These are phyloP conservation scores for Genyomyrus donnyi DNA, from an alignment of 2,113 vertebrate species.

Conservation along the genomic window DNA sequence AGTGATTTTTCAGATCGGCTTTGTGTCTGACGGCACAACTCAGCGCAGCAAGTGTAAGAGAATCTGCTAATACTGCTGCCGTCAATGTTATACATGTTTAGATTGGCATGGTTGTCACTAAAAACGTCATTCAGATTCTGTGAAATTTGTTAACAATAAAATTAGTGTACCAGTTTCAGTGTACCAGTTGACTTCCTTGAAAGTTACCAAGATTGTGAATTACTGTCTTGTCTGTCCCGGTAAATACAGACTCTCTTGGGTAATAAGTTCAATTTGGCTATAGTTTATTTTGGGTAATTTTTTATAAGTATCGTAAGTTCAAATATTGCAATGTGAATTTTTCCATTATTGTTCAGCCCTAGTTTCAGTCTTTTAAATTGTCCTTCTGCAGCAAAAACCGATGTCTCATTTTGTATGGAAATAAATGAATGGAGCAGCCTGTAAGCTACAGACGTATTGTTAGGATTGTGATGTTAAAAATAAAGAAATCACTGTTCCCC, in stretches of 20 bases:
- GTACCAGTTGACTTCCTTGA: neutral
- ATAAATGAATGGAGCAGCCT: neutral
- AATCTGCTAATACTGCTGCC: neutral
- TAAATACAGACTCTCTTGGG: neutral
- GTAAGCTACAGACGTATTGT: neutral
- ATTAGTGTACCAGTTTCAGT: neutral
- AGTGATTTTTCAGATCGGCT: neutral
- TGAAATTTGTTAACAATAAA: neutral
- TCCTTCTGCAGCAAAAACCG: neutral
- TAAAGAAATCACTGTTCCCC: neutral
- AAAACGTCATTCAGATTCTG: neutral
- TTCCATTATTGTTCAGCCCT: neutral
- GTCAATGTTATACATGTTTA: neutral
- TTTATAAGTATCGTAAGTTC: neutral
- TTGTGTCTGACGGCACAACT: neutral
- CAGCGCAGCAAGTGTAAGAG: neutral
- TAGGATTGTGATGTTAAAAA: neutral
- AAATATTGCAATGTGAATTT: neutral
- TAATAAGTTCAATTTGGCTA: neutral
- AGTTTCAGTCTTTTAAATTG: neutral
- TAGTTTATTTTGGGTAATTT: neutral
- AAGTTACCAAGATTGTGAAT: neutral
- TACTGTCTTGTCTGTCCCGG: neutral
- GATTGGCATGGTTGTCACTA: neutral
- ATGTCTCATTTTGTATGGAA: neutral